Evolutionary conservation across 2,888 invertebrate species (phyloP).

Genomic region (Thysanoteuthis rhombus): DNA sequence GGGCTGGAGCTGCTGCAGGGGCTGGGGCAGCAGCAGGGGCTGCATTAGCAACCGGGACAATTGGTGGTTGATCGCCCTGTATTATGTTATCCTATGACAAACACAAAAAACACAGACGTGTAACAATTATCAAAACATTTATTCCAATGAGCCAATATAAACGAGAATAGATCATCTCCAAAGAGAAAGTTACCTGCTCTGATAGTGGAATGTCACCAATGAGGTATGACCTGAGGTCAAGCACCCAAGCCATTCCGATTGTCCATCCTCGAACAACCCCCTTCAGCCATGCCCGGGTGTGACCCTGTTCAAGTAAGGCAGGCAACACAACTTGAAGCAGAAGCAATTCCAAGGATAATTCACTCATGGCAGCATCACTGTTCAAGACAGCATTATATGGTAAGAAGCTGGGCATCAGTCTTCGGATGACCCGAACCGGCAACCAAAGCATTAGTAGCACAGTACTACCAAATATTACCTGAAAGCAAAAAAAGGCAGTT

Average conservation of each 20-base stretch:
- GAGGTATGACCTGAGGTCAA: conserved; percentile 89
- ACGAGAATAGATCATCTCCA: background rate
- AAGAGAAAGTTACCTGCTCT: conserved; percentile 45
- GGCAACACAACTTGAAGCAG: conserved; percentile 91
- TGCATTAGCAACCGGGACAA: conserved; percentile 31
- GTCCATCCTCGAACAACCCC: conserved; percentile 76
- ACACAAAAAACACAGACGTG: background rate
- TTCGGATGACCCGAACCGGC: conserved; percentile 86
- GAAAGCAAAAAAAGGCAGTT: conserved; percentile 35
- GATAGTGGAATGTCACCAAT: conserved; percentile 76
- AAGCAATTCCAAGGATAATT: conserved; percentile 87
- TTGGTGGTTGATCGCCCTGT: conserved; percentile 46
- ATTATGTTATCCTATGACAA: conserved; percentile 52
- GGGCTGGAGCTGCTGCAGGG: conserved; percentile 35
- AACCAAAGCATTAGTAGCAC: conserved; percentile 96
- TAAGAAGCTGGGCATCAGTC: conserved; percentile 80
- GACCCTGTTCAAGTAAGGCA: conserved; percentile 93
- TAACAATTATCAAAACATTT: background rate
- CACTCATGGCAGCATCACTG: conserved; percentile 83
- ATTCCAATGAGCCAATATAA: background rate
- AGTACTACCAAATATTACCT: conserved; percentile 84
- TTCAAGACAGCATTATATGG: conserved; percentile 89
- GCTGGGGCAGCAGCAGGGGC: conserved; percentile 36
- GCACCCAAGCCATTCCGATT: conserved; percentile 75
- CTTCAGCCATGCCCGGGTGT: conserved; percentile 93